phyloP scores from a whole-genome alignment of 2,797 vertebrate genomes.

The Serranus cabrilla region DNA sequence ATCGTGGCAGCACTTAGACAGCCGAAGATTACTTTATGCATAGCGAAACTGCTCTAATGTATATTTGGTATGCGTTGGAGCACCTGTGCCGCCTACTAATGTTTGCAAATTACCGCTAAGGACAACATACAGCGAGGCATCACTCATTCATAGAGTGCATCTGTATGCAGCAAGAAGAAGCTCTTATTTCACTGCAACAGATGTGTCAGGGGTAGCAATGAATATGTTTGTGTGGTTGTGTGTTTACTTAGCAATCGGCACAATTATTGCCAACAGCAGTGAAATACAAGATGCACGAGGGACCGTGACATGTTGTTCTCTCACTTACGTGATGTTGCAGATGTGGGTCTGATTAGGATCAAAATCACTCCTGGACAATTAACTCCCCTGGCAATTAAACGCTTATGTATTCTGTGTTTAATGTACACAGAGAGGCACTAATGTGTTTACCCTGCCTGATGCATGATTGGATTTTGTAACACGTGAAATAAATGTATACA shows the following conservation, averaged over 20 bases:
- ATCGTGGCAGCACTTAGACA: slow-evolving; percentile 18
- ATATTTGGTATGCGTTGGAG: slow-evolving; percentile 60
- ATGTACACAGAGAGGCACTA: neutral
- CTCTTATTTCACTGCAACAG: slow-evolving; percentile 45
- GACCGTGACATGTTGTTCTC: slow-evolving; percentile 40
- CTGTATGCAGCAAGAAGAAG: slow-evolving; percentile 17
- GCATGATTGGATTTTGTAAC: neutral
- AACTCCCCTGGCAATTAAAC: slow-evolving; percentile 35
- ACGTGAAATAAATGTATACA: neutral
- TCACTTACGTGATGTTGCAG: slow-evolving; percentile 18
- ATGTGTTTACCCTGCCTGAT: slow-evolving; percentile 21
- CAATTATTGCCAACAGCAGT: slow-evolving; percentile 26
- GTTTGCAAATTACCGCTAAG: slow-evolving; percentile 61
- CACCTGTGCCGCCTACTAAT: slow-evolving; percentile 33
- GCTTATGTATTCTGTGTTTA: slow-evolving; percentile 22
- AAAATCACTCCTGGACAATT: slow-evolving; percentile 46
- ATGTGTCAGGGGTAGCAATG: slow-evolving; percentile 46
- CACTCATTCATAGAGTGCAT: slow-evolving; percentile 41
- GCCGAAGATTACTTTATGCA: slow-evolving; percentile 25
- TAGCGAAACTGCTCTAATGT: slow-evolving; percentile 34
- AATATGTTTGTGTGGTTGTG: slow-evolving; percentile 51
- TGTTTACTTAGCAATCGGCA: slow-evolving; percentile 45
- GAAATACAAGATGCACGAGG: slow-evolving; percentile 33
- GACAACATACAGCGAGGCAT: slow-evolving; percentile 13
- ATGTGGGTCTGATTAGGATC: slow-evolving; percentile 59